Evolutionary conservation across 2,888 invertebrate species (phyloP).

Genomic region (Agrotis segetum): DNA sequence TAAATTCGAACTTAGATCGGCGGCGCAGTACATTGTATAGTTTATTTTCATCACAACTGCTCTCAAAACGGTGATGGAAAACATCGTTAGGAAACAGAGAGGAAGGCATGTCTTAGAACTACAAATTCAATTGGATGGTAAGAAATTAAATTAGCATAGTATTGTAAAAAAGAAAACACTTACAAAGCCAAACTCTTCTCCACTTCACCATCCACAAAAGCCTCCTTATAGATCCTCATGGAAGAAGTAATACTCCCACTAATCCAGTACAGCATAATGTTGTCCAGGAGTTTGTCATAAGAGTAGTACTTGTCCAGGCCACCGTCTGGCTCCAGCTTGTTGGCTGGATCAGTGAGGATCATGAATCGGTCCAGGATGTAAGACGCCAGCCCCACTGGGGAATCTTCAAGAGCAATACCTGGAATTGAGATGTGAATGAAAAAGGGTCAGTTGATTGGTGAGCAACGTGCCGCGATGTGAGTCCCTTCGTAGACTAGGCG

Average conservation of each 20-base stretch:
- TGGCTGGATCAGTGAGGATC: conserved; percentile 91
- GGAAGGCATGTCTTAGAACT: too few species aligned
- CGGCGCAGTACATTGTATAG: too few species aligned
- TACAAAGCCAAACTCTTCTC: conserved; percentile 81
- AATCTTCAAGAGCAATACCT: conserved; percentile 94
- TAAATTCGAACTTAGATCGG: too few species aligned
- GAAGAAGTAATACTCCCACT: conserved; percentile 87
- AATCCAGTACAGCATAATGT: conserved; percentile 90
- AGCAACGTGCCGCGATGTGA: too few species aligned
- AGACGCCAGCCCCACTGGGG: conserved; percentile 96
- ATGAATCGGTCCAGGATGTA: conserved; percentile 97
- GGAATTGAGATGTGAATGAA: conserved; percentile 55
- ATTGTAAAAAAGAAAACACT: conserved; percentile 56
- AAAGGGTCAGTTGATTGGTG: too few species aligned
- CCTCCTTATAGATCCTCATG: conserved; percentile 92
- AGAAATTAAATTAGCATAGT: too few species aligned
- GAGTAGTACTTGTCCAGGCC: conserved; percentile 88
- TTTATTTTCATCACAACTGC: too few species aligned
- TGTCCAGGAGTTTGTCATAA: conserved; percentile 85
- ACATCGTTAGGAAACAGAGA: too few species aligned
- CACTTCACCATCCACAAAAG: conserved; percentile 74
- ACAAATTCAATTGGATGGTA: too few species aligned
- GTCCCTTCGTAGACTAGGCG: too few species aligned
- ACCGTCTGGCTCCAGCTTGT: conserved; percentile 90
- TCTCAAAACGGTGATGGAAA: too few species aligned